A percentile compares a stretch with the other conserved stretches of the same genome.
phyloP scores from a whole-genome alignment of 2,888 invertebrate genomes.

The Flexamia atlantica region DNA sequence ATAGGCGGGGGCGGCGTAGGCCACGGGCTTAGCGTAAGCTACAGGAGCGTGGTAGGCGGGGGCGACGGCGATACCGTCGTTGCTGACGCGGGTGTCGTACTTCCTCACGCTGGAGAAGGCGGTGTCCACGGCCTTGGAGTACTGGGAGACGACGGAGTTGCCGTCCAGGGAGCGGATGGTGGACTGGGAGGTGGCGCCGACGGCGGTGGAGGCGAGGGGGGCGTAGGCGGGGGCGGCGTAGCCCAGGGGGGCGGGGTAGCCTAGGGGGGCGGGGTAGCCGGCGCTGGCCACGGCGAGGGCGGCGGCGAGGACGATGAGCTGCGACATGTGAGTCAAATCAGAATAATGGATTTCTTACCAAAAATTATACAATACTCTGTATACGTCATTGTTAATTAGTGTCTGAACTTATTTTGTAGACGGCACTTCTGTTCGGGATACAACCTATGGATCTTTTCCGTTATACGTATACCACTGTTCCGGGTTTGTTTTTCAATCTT shows the following conservation, averaged over 20 bases:
- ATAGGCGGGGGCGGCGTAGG: conserved; percentile 72
- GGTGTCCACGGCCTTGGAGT: conserved; percentile 79
- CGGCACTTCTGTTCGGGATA: too few relatives aligned
- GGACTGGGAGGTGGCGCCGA: conserved; percentile 77
- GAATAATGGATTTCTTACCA: too few relatives aligned
- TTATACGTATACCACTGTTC: too few relatives aligned
- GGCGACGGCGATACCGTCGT: conserved; percentile 76
- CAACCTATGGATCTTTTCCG: too few relatives aligned
- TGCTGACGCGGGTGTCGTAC: conserved; percentile 79
- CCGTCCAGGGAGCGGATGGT: conserved; percentile 79
- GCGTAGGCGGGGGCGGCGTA: conserved; percentile 70
- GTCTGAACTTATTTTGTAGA: too few relatives aligned
- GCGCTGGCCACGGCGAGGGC: conserved; percentile 64
- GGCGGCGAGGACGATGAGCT: conserved; percentile 63
- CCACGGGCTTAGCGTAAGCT: conserved; percentile 69
- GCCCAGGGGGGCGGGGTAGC: conserved; percentile 66
- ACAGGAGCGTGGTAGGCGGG: conserved; percentile 73
- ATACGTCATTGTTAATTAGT: too few relatives aligned
- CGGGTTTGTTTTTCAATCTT: too few relatives aligned
- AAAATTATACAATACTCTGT: too few relatives aligned
- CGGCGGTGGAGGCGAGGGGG: conserved; percentile 72
- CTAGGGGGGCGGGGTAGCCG: conserved; percentile 62
- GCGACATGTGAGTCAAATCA: neutral
- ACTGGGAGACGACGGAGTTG: conserved; percentile 78
- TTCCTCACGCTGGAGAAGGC: conserved; percentile 81